Evolutionary conservation across 2,888 invertebrate species (phyloP), one percentile per base, ranked within the genome.

Genomic region (Melieria picta): DNA sequence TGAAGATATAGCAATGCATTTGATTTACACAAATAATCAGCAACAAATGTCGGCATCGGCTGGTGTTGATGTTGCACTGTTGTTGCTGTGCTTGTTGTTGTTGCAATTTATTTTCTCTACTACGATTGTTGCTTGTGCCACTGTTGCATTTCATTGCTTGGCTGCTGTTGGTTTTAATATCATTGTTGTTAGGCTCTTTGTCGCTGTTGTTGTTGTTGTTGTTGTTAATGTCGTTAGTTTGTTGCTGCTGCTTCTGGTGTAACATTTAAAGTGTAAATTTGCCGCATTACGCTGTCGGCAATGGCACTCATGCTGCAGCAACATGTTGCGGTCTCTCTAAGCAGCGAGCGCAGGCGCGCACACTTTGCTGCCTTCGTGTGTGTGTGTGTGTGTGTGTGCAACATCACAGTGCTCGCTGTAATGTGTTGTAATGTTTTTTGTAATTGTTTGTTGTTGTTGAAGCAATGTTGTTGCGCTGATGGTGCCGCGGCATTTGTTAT

Each of bases 261-360:
- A 61, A 52, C 67, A 45, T 67, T 67, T 50, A 30, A 52, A 60
- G 67, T 67, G 67, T 67, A 67, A 67, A 61, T 67, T 67, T 60
- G 67, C 48, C 60, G 67, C 67, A 60, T 67, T 30, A 30, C 30
- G 30, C 30, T 30, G 30, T 30, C 30, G 30, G 30, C 30, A 30
- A 30, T 2, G 30, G 30, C 30, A 30, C 30, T 30, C 30, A 30
- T 30, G 30, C 30, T 30, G 6, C 63, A 69, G 56, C 13, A 45
- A 6, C 13, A 57, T 4, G 30, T 0, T 10, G 16, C 11, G 52
- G 30, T 30, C 48, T 48, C n/a, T 52, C 3, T 43, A 30, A 63
- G n/a, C 50, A 45, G 13, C 10, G 42, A n/a, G 48, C 58, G 66
- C 50, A 58, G 42, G 58, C 66, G 66, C 66, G 58, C 66, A 58